A percentile compares a stretch with the other conserved stretches of the same genome.
Evolutionary conservation across 2,797 vertebrate species (phyloP).

Genomic region (Sciaenops ocellatus): DNA sequence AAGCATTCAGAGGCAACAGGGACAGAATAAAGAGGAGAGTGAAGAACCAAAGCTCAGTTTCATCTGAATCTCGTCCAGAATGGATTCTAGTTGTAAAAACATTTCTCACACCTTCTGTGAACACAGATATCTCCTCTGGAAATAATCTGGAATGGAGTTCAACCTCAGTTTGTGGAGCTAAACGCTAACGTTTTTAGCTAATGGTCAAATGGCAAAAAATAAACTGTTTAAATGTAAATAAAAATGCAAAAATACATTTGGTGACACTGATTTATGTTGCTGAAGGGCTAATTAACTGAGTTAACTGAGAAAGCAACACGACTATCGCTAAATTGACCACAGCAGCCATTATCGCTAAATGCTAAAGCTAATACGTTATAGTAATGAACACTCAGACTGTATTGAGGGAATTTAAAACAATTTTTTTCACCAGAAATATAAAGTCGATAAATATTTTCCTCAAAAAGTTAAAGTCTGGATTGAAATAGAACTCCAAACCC

Average conservation of each 20-base stretch:
- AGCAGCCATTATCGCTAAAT: neutral
- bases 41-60: neutral
- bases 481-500: neutral
- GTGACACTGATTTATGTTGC: neutral
- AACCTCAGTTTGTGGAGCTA: neutral
- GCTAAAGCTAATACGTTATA: neutral
- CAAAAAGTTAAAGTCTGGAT: neutral
- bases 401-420: neutral
- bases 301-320: neutral
- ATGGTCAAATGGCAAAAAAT: neutral
- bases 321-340: neutral
- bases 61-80: neutral
- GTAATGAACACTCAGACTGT: neutral
- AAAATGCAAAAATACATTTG: no score
- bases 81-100: neutral
- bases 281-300: neutral
- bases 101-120: slow-evolving; percentile 4
- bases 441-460: neutral
- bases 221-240: neutral
- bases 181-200: neutral
- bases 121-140: neutral
- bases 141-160: neutral
- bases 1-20: slow-evolving; percentile 6
- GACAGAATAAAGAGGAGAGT: neutral
- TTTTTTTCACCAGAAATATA: neutral